phyloP scores from a whole-genome alignment of 2,797 vertebrate species.

The Tokudaia tokunoshimensis region DNA sequence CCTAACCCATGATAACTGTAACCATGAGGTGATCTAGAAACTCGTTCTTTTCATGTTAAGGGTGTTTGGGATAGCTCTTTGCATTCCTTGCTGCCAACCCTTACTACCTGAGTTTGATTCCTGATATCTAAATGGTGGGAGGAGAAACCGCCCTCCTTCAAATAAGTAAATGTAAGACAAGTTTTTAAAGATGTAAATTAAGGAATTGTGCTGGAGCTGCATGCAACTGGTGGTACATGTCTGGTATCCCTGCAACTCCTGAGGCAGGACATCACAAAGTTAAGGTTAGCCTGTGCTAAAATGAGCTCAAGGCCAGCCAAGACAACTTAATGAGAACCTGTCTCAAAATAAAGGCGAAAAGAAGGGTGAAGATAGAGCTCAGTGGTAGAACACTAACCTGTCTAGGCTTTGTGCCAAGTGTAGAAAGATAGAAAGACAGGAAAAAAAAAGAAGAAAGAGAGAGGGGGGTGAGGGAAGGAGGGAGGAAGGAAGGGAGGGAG shows the following conservation, averaged over 20 bases:
- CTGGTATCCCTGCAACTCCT: neutral
- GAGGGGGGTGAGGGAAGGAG: too few species aligned
- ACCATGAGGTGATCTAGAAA: conserved; percentile 48
- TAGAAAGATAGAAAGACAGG: neutral
- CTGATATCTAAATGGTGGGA: neutral
- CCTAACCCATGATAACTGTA: neutral
- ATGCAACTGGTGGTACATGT: neutral
- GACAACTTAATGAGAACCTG: neutral
- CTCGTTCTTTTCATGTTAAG: neutral
- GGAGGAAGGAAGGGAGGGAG: too few species aligned
- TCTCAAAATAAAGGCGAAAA: neutral
- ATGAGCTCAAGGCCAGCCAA: neutral
- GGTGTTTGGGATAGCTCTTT: neutral
- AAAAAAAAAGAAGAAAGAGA: neutral
- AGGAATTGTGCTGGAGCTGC: neutral
- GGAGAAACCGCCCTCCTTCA: neutral
- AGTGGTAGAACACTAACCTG: neutral
- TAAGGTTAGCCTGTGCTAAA: neutral
- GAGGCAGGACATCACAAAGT: neutral
- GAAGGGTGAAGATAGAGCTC: neutral
- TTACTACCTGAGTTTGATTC: neutral
- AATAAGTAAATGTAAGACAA: too few species aligned
- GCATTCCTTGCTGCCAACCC: neutral
- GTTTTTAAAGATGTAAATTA: neutral
- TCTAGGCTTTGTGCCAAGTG: neutral